phyloP scores from a whole-genome alignment of 2,888 invertebrate genomes.

The Diarsia dahlii region DNA sequence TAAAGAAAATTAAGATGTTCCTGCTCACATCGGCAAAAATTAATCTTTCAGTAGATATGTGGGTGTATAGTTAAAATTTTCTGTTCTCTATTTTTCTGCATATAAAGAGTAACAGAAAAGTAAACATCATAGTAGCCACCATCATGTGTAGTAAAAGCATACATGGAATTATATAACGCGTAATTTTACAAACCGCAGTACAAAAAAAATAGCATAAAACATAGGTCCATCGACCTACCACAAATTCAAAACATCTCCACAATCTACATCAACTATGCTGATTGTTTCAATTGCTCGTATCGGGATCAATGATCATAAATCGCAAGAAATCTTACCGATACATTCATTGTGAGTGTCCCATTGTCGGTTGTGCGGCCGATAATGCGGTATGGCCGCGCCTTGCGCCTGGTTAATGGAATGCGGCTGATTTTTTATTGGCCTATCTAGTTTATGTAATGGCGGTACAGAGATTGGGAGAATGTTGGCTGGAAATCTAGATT shows the following conservation, averaged over 20 bases:
- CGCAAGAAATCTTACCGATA: slow-evolving; percentile 55
- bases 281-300: slow-evolving; percentile 78
- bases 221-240: slow-evolving; percentile 19
- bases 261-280: slow-evolving; percentile 49
- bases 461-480: slow-evolving; percentile 27
- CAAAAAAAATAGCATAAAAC: neutral
- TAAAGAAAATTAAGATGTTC: neutral
- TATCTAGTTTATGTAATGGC: slow-evolving; percentile 47
- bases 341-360: slow-evolving; percentile 30
- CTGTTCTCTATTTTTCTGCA: neutral
- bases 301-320: slow-evolving; percentile 68
- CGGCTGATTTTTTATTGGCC: slow-evolving; percentile 49
- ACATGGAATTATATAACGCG: neutral
- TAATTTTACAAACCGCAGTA: neutral
- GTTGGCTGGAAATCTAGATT: slow-evolving; percentile 3
- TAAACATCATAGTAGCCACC: neutral
- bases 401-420: slow-evolving; percentile 33
- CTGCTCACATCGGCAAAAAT: too few species aligned
- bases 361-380: slow-evolving; percentile 22
- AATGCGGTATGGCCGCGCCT: slow-evolving; percentile 42
- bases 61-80: too few species aligned
- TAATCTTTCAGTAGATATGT: too few species aligned
- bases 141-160: neutral
- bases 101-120: neutral
- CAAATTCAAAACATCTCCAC: slow-evolving; percentile 15